Conservation (phyloP, 2,888 invertebrate species). For the Cephonodes hylas region DNA sequence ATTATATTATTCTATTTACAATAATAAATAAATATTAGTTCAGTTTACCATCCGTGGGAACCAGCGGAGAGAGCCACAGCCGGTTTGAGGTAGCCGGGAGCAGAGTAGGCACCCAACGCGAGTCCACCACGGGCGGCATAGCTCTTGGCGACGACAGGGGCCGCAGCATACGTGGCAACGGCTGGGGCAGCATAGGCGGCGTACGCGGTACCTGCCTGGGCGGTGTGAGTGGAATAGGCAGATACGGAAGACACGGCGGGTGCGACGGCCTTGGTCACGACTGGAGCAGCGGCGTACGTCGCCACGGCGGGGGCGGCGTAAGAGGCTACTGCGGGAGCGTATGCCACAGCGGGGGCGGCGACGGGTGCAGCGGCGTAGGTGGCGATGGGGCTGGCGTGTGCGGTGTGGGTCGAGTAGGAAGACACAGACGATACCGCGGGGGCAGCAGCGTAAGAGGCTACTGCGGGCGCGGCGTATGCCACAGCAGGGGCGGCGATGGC, state of each 20-base stretch:
- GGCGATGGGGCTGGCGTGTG: constrained; percentile 47
- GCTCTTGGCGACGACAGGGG: constrained; percentile 47
- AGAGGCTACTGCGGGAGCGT: constrained; percentile 50
- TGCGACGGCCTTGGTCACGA: constrained; percentile 40
- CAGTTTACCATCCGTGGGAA: constrained; percentile 83
- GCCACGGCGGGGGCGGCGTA: constrained; percentile 47
- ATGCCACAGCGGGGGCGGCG: constrained; percentile 40
- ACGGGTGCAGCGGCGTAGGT: constrained; percentile 32
- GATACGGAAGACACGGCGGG: constrained; percentile 60
- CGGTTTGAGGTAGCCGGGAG: constrained; percentile 59
- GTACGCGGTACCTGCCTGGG: constrained; percentile 39
- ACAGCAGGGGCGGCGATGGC: too few relatives aligned
- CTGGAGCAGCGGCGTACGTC: constrained; percentile 60
- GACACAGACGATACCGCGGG: constrained; percentile 46
- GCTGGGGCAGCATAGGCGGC: constrained; percentile 18
- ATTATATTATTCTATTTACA: constrained; percentile 54
- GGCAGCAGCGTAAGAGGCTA: too few relatives aligned
- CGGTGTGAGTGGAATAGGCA: constrained; percentile 30
- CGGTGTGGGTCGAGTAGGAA: constrained; percentile 46
- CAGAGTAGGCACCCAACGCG: constrained; percentile 49
- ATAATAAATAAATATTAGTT: constrained; percentile 38
- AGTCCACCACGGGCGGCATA: constrained; percentile 42
- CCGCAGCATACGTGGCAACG: constrained; percentile 66
- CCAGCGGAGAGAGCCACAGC: constrained; percentile 81
- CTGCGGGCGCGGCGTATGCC: constrained; percentile 66